phyloP scores from a whole-genome alignment of 37 sponge, comb jelly and placozoan species.

The Chondrosia reniformis region DNA sequence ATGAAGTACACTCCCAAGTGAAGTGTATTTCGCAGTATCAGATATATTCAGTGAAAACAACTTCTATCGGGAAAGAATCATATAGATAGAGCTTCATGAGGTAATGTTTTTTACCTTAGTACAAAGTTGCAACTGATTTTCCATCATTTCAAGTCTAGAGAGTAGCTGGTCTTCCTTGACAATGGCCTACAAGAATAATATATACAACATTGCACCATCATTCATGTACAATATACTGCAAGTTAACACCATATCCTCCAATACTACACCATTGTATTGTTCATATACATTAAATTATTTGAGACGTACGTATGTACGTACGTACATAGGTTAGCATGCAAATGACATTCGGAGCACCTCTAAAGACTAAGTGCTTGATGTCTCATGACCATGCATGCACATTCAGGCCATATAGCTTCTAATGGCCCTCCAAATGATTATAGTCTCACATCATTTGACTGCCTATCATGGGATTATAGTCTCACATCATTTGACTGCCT shows the following conservation, averaged over 20 bases:
- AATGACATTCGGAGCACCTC: too few relatives aligned
- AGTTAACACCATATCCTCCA: background rate
- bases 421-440: too few relatives aligned
- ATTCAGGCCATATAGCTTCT: too few relatives aligned
- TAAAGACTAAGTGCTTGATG: too few relatives aligned
- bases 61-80: background rate
- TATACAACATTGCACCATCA: background rate
- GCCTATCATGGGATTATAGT: too few relatives aligned
- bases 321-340: too few relatives aligned
- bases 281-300: background rate
- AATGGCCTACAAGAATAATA: conserved; percentile 41
- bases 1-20: background rate
- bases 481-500: too few relatives aligned
- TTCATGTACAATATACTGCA: background rate
- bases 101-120: conserved; percentile 41
- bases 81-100: background rate
- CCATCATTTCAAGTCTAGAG: conserved; percentile 90
- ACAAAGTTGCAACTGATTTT: conserved; percentile 89
- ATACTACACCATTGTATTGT: background rate
- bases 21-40: background rate
- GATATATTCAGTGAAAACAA: background rate
- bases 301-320: too few relatives aligned
- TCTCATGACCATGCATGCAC: too few relatives aligned
- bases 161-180: conserved; percentile 94
- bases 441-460: too few relatives aligned